Evolutionary conservation across 2,113 vertebrate species (phyloP).

Genomic region (Uria aalge): DNA sequence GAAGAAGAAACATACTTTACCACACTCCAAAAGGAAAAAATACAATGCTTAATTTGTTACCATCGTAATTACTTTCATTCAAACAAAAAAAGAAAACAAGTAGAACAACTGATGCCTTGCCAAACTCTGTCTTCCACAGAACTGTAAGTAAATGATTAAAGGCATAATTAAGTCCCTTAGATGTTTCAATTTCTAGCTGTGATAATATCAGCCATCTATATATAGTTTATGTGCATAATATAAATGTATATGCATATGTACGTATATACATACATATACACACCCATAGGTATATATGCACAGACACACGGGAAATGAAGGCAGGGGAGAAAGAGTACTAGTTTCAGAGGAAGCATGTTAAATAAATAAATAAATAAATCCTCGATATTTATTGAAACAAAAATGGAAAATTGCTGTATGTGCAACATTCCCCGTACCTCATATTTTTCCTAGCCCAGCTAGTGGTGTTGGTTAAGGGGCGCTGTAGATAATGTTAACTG

Average conservation of each 20-base stretch:
- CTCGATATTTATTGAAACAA: neutral
- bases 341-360: neutral
- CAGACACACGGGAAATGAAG: neutral
- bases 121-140: slow-evolving; percentile 35
- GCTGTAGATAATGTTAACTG: neutral
- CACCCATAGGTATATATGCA: neutral
- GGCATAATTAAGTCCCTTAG: neutral
- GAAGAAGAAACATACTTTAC: slow-evolving; percentile 14
- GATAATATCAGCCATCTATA: slow-evolving; percentile 19
- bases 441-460: neutral
- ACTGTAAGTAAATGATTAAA: slow-evolving; percentile 37
- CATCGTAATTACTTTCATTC: slow-evolving; percentile 49
- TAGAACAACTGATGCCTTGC: slow-evolving; percentile 17
- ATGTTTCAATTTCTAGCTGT: slow-evolving; percentile 4
- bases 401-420: neutral
- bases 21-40: neutral
- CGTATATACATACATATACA: neutral
- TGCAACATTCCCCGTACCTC: neutral
- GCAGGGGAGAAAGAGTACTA: neutral
- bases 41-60: slow-evolving; percentile 40
- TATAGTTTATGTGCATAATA: neutral
- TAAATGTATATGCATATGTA: neutral
- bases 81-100: slow-evolving; percentile 43
- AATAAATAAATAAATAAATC: neutral
- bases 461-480: neutral